phyloP scores from a whole-genome alignment of 2,888 invertebrate genomes.

The Trachelus iudaicus region DNA sequence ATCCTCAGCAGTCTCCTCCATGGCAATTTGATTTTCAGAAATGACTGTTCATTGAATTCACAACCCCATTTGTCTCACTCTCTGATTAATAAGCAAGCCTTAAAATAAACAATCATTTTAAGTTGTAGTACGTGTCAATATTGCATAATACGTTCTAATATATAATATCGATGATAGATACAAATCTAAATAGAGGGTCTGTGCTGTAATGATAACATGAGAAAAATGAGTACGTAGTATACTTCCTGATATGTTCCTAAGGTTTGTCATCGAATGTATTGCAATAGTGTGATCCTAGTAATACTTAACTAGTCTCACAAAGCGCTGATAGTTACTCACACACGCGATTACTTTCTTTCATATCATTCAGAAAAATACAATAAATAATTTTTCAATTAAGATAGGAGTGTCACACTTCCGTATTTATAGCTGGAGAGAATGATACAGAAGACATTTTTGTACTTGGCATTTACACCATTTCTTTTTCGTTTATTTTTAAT shows the following conservation, averaged over 20 bases:
- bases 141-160: conserved; percentile 12
- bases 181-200: neutral
- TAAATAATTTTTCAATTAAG: conserved; percentile 16
- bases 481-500: conserved; percentile 21
- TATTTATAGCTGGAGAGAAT: conserved; percentile 25
- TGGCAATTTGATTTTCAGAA: neutral
- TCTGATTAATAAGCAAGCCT: neutral
- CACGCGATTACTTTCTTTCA: conserved; percentile 37
- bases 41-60: neutral
- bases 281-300: neutral
- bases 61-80: neutral
- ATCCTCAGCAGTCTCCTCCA: neutral
- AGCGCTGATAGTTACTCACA: conserved; percentile 39
- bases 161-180: neutral
- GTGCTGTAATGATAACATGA: neutral
- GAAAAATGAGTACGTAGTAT: neutral
- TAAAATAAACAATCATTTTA: conserved; percentile 8
- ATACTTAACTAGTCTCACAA: conserved; percentile 16
- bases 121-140: conserved; percentile 28
- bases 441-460: conserved; percentile 40
- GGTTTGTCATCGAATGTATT: conserved; percentile 15
- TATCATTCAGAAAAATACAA: neutral
- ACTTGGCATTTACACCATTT: conserved; percentile 49
- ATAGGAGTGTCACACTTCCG: conserved; percentile 22
- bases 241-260: conserved; percentile 49